phyloP scores from a whole-genome alignment of 2,888 invertebrate species.

The Podabrus alpinus region DNA sequence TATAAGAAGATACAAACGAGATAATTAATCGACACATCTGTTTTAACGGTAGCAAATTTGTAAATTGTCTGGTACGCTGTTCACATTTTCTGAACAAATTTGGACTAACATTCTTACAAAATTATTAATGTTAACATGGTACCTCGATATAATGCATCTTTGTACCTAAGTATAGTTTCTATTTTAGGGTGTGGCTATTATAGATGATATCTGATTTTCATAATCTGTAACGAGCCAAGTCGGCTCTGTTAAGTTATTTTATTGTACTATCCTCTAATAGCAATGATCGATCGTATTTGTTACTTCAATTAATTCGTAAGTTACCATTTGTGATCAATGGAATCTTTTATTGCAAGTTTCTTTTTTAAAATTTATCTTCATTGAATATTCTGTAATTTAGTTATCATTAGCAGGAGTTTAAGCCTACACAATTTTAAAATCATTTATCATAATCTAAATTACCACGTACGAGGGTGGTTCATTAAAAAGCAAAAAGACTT shows the following conservation, averaged over 20 bases:
- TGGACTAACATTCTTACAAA: not conserved
- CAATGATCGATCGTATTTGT: constrained; percentile 18
- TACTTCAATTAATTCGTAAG: constrained; percentile 22
- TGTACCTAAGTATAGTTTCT: constrained; percentile 1
- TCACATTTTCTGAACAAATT: not conserved
- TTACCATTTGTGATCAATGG: not conserved
- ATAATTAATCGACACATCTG: not conserved
- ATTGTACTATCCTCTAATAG: constrained; percentile 13
- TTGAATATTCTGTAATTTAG: not conserved
- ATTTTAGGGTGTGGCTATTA: constrained; percentile 24
- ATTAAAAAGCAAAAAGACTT: not conserved
- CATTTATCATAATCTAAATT: not conserved
- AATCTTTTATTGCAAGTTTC: not conserved
- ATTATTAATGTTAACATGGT: not conserved
- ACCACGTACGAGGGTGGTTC: not conserved
- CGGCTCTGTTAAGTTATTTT: constrained; percentile 17
- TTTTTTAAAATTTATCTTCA: not conserved
- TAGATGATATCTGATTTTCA: constrained; percentile 24
- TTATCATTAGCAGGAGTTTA: not conserved
- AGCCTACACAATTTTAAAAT: not conserved
- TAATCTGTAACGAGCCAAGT: constrained; percentile 20
- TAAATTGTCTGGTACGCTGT: not conserved
- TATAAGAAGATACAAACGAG: not conserved
- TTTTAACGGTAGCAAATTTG: not conserved
- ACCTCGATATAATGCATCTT: not conserved